These are phyloP conservation scores for Hartigia nigra DNA, from an alignment of 2,888 invertebrate species.

Conservation along the genomic window DNA sequence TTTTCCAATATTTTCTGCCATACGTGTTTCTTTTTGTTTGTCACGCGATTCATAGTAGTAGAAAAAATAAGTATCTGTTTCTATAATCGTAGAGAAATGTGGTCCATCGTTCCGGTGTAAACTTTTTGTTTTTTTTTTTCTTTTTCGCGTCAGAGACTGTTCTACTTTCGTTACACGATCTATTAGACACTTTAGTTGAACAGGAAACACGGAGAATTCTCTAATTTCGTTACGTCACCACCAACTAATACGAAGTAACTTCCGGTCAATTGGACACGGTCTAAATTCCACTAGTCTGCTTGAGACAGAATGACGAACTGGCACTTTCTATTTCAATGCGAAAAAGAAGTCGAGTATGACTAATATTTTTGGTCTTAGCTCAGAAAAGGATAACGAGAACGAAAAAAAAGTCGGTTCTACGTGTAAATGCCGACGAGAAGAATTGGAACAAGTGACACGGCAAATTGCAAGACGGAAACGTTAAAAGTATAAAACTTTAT, in stretches of 20 bases:
- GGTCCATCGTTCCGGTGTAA: slow-evolving; percentile 56
- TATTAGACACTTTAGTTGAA: neutral
- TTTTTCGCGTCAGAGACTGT: slow-evolving; percentile 1
- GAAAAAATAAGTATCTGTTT: slow-evolving; percentile 56
- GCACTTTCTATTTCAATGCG: neutral
- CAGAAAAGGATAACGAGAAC: neutral
- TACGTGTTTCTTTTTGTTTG: neutral
- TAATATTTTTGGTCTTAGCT: slow-evolving; percentile 6
- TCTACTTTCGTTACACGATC: slow-evolving; percentile 16
- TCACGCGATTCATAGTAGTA: slow-evolving; percentile 47
- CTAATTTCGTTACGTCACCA: neutral
- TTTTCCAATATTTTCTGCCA: neutral
- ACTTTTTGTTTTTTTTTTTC: slow-evolving; percentile 15
- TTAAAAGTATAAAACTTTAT: neutral
- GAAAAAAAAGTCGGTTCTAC: neutral
- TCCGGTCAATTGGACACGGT: neutral
- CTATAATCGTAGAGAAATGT: slow-evolving; percentile 43
- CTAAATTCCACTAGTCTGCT: neutral
- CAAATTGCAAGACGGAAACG: neutral
- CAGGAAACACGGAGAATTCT: neutral
- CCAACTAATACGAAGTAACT: neutral
- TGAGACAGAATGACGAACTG: neutral
- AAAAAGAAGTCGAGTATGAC: neutral
- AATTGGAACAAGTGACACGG: neutral
- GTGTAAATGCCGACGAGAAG: neutral